Percentiles rank a stretch among this genome's conserved stretches.
These are phyloP conservation scores for Hoplias malabaricus DNA, from an alignment of 2,113 vertebrate species.

Conservation along the genomic window DNA sequence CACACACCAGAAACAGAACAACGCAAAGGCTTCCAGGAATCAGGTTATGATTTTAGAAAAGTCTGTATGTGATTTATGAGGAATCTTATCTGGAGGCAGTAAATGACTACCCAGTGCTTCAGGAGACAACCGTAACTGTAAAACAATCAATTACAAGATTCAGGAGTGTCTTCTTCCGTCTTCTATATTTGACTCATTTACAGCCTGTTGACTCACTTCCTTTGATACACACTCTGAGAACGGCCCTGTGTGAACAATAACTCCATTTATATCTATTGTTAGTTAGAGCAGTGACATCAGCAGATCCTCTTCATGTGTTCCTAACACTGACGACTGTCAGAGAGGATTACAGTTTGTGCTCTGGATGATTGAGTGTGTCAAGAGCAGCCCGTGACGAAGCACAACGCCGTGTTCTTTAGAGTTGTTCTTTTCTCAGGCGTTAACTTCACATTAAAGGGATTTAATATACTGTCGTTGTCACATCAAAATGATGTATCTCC, in stretches of 20 bases:
- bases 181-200: slow-evolving; percentile 13
- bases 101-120: slow-evolving; percentile 28
- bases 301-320: slow-evolving; percentile 25
- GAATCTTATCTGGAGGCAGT: slow-evolving; percentile 43
- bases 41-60: not conserved
- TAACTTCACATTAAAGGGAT: too few relatives aligned
- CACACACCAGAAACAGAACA: not conserved
- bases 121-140: slow-evolving; percentile 27
- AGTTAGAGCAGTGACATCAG: slow-evolving; percentile 35
- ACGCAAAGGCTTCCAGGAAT: not conserved
- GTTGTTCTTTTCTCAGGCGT: too few relatives aligned
- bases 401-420: not conserved
- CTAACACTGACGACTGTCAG: slow-evolving; percentile 43
- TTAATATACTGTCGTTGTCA: too few relatives aligned
- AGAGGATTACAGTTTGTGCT: not conserved
- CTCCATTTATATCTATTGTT: slow-evolving; percentile 33
- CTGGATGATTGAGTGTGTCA: slow-evolving; percentile 10
- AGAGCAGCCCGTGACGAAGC: slow-evolving; percentile 7
- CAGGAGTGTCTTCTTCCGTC: slow-evolving; percentile 10
- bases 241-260: slow-evolving; percentile 41
- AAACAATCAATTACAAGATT: slow-evolving; percentile 1
- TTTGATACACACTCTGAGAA: slow-evolving; percentile 22
- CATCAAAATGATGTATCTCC: too few relatives aligned
- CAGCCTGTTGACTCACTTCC: slow-evolving; percentile 45
- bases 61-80: not conserved